These are phyloP conservation scores for Galleria mellonella DNA, from an alignment of 1,140 invertebrate species.

Conservation along the genomic window DNA sequence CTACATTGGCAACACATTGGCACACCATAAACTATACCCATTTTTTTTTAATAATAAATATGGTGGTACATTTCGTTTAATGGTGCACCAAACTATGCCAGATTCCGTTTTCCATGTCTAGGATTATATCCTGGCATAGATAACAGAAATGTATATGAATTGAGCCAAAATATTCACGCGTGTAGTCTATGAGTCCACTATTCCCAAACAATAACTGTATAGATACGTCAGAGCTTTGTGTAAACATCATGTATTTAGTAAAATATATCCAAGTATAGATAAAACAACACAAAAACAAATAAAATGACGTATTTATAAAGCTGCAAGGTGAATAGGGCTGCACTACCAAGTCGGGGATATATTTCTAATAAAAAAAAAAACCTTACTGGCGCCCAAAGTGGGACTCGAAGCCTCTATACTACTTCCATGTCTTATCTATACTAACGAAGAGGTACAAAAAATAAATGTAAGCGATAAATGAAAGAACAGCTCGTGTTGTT, in stretches of 20 bases:
- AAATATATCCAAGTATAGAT: neutral
- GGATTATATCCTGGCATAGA: neutral
- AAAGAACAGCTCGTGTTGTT: constrained; percentile 67
- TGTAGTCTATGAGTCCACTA: too few relatives aligned
- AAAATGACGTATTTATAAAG: neutral
- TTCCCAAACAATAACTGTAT: neutral
- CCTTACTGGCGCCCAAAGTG: constrained; percentile 43
- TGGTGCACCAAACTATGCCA: neutral
- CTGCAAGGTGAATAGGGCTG: neutral
- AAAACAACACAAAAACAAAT: neutral
- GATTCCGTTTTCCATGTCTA: neutral
- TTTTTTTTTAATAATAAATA: neutral
- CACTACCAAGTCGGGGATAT: neutral
- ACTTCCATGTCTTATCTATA: constrained; percentile 3
- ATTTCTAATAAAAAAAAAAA: constrained; percentile 27
- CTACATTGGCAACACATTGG: neutral
- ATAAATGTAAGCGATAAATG: constrained; percentile 59
- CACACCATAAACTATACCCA: neutral
- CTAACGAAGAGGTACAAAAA: constrained; percentile 46
- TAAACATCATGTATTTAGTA: neutral
- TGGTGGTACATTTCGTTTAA: neutral
- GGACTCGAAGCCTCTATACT: constrained; percentile 26
- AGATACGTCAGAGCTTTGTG: constrained; percentile 6
- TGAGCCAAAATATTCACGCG: too few relatives aligned
- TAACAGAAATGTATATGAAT: neutral